Conservation (phyloP, 2,113 vertebrate species). For the Crotalus horridus region DNA sequence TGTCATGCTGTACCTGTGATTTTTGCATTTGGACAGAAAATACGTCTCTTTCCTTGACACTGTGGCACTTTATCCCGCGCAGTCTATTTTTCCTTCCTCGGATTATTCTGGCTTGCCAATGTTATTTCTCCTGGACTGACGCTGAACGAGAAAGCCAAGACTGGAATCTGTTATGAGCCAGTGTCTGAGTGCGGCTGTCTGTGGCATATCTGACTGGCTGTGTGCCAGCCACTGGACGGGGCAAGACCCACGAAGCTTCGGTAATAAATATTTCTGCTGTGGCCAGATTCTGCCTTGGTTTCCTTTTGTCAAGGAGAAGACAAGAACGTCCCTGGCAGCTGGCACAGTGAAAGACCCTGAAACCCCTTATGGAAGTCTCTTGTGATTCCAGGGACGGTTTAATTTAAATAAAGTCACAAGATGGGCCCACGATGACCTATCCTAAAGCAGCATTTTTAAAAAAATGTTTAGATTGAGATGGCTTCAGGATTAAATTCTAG, state of each 20-base stretch:
- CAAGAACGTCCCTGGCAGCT: neutral
- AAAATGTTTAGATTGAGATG: neutral
- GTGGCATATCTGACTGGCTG: constrained; percentile 3
- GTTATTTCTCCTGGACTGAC: constrained; percentile 18
- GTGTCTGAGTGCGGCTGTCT: constrained; percentile 43
- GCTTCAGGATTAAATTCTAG: neutral
- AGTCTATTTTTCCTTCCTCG: constrained; percentile 69
- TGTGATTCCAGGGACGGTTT: neutral
- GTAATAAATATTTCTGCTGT: neutral
- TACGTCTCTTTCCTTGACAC: too few species aligned
- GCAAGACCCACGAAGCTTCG: neutral
- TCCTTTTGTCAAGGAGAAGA: neutral
- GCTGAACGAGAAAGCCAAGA: constrained; percentile 28
- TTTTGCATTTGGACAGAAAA: neutral
- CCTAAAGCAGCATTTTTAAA: neutral
- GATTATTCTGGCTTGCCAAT: constrained; percentile 65
- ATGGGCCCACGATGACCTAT: neutral
- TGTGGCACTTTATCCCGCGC: constrained; percentile 6
- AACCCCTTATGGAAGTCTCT: neutral
- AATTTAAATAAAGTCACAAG: neutral
- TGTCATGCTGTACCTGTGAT: neutral
- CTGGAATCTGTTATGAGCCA: constrained; percentile 16
- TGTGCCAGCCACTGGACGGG: neutral
- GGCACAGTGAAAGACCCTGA: neutral
- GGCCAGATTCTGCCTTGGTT: neutral